These are phyloP conservation scores for Kradibia gibbosae DNA, from an alignment of 1,140 invertebrate genomes.

Conservation along the genomic window DNA sequence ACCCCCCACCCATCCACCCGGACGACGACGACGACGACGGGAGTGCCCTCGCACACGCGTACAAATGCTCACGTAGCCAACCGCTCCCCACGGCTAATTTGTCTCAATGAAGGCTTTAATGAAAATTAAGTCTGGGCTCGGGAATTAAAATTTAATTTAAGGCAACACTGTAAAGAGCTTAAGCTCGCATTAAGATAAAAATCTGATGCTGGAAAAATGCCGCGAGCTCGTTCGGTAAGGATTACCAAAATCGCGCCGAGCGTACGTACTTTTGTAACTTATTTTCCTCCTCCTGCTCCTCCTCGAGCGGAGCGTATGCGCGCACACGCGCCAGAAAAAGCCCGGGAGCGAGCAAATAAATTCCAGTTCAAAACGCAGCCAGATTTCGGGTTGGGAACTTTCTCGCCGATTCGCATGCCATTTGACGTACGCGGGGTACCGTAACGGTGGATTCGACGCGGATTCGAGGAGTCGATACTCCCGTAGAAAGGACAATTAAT, in stretches of 20 bases:
- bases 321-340: neutral
- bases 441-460: neutral
- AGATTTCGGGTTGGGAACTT: slow-evolving; percentile 18
- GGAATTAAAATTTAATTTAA: slow-evolving; percentile 30
- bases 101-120: slow-evolving; percentile 9
- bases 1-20: too few species aligned
- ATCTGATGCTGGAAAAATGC: slow-evolving; percentile 28
- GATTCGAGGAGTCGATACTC: neutral
- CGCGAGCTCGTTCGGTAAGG: slow-evolving; percentile 23
- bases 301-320: neutral
- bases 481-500: neutral
- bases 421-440: neutral
- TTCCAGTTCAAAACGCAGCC: neutral
- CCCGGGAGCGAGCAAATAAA: slow-evolving; percentile 23
- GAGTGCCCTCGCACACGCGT: too few species aligned
- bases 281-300: neutral
- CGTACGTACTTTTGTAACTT: too few species aligned
- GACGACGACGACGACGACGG: too few species aligned
- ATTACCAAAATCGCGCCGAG: slow-evolving; percentile 34
- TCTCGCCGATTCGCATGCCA: neutral
- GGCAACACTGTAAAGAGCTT: slow-evolving; percentile 12
- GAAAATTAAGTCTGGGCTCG: neutral
- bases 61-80: too few species aligned
- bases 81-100: too few species aligned
- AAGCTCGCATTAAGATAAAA: slow-evolving; percentile 20